Percentiles rank a stretch among this genome's conserved stretches.
Evolutionary conservation across 1,140 invertebrate species (phyloP).

Genomic region (Lepidurus arcticus): DNA sequence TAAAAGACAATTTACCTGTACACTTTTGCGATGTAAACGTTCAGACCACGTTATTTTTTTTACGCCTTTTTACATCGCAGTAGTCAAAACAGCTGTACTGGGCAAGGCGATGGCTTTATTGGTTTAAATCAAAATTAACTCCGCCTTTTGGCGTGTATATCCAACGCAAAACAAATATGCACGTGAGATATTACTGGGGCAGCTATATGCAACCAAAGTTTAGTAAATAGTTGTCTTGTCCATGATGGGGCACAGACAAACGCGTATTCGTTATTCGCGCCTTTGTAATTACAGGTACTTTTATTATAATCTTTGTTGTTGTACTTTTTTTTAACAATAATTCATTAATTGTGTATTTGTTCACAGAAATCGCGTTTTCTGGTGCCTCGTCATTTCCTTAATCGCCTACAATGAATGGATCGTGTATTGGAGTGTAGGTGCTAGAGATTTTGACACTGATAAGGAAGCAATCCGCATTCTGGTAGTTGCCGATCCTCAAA

Average conservation of each 20-base stretch:
- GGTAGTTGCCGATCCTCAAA: constrained; percentile 11
- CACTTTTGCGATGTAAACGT: background rate
- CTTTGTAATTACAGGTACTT: background rate
- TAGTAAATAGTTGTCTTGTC: background rate
- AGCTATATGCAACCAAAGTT: background rate
- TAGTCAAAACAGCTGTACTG: background rate
- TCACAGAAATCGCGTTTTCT: background rate
- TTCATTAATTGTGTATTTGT: background rate
- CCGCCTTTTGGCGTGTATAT: background rate
- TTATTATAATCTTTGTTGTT: background rate
- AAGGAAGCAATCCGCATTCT: background rate
- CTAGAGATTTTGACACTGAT: background rate
- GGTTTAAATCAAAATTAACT: background rate
- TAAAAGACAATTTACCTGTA: background rate
- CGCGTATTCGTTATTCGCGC: background rate
- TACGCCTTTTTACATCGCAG: background rate
- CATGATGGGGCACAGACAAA: background rate
- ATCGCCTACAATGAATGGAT: background rate
- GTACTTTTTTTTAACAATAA: background rate
- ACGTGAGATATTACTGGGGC: background rate
- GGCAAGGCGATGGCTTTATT: background rate
- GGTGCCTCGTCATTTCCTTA: background rate
- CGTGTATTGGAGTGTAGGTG: background rate
- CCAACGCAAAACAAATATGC: background rate
- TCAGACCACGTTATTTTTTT: background rate